Conservation (phyloP, 2,797 vertebrate species). For the Choloepus didactylus region DNA sequence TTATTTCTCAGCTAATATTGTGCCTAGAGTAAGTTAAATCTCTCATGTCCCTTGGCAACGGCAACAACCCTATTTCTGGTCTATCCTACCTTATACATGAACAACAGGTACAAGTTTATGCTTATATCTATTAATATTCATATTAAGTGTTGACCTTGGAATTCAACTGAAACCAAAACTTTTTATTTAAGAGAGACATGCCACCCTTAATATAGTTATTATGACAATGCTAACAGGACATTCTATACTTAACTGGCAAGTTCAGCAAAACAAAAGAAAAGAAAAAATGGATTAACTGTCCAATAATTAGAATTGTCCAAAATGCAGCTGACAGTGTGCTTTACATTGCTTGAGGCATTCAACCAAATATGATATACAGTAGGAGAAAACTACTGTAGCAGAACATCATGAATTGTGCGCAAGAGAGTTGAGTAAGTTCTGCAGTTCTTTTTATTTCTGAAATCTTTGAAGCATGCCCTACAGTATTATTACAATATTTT, state of each 20-base stretch:
- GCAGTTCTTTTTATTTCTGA: not conserved
- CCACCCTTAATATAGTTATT: not conserved
- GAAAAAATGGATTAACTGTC: not conserved
- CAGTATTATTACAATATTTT: not conserved
- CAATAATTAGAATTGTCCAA: not conserved
- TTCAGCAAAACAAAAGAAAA: too few relatives aligned
- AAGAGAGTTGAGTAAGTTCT: not conserved
- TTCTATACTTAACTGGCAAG: not conserved
- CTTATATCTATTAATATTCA: not conserved
- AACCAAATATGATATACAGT: not conserved
- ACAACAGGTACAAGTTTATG: not conserved
- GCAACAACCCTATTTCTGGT: not conserved
- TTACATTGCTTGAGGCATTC: not conserved
- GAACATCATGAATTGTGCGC: not conserved
- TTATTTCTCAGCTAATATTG: not conserved
- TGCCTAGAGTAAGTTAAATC: not conserved
- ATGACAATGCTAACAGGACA: not conserved
- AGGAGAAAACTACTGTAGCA: not conserved
- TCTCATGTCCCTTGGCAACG: not conserved
- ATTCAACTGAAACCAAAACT: not conserved
- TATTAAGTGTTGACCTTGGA: not conserved
- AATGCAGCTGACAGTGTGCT: not conserved
- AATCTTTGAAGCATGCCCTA: not conserved
- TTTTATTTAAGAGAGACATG: not conserved
- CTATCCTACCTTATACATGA: not conserved